phyloP scores from a whole-genome alignment of 1,140 invertebrate species.

The Heliconius nattereri region DNA sequence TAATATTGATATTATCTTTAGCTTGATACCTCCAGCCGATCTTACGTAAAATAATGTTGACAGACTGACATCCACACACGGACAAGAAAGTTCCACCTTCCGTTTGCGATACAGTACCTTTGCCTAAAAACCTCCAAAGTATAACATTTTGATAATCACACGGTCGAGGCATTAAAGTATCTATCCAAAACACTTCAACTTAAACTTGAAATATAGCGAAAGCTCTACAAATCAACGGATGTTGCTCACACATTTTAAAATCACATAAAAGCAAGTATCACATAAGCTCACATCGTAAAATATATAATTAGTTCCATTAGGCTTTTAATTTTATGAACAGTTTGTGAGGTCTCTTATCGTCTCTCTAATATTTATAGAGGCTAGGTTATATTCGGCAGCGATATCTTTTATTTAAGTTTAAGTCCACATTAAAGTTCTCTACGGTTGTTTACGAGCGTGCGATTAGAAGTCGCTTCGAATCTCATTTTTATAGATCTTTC shows the following conservation, averaged over 20 bases:
- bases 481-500: neutral
- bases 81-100: too few relatives aligned
- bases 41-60: too few relatives aligned
- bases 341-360: conserved; percentile 9
- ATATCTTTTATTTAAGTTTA: neutral
- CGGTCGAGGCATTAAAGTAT: neutral
- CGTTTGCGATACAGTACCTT: too few relatives aligned
- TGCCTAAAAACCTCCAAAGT: neutral
- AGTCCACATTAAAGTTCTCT: neutral
- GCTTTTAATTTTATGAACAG: conserved; percentile 13
- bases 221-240: neutral
- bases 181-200: neutral
- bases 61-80: too few relatives aligned
- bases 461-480: neutral
- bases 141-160: neutral
- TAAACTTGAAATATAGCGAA: neutral
- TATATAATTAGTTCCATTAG: conserved; percentile 7
- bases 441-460: neutral
- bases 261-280: neutral
- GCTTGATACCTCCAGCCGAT: too few relatives aligned
- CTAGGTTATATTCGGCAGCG: neutral
- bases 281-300: conserved; percentile 1
- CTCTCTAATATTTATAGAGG: neutral
- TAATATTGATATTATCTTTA: too few relatives aligned
- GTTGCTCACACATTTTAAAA: neutral